Evolutionary conservation across 2,797 vertebrate species (phyloP), one percentile per base, ranked within the genome.

Genomic region (Coracias cyanogaster): DNA sequence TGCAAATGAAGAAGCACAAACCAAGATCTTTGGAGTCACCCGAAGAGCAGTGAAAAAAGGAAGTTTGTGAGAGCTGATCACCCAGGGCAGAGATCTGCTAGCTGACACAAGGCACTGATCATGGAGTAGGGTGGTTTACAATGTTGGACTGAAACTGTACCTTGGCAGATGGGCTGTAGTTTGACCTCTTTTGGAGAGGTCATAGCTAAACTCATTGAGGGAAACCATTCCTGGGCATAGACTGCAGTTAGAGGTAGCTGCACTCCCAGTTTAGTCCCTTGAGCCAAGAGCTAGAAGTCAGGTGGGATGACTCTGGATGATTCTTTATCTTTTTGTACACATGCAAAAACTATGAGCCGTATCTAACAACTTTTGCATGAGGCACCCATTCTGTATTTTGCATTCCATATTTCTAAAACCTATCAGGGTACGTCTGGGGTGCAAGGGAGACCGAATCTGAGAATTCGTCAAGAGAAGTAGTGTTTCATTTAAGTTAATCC

Each of bases 51-150:
- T 26, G 77, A 22, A 41, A 37, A 70, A 77, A 41, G 37, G 28
- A 51, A 49, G 14, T 2, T 52, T 57, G 9, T 11, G 37, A 78
- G 61, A 58, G 10, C 5, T 0, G 0, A 10, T 5, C 37, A 28
- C 4, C 29, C 33, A 31, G 72, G 83, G 33, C 31, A 62, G 33
- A 37, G 13, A 18, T 25, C 77, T 65, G 7, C 24, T 39, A 28
- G 15, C 66, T 62, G 89, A 10, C 61, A 17, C 2, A 45, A 18
- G 10, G 41, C 3, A 2, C 31, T 81, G 69, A 9, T 55, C 77
- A 8, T 65, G 55, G 60, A 70, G 31, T 9, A 43, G 37, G 21
- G 10, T 10, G 15, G 16, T 37, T 49, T 10, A 15, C 0, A 0
- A 8, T 9, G 17, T 1, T 70, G 37, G 49, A 43, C 0, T 79